Evolutionary conservation across 2,797 vertebrate genomes (phyloP).

Genomic region (Gallinago stenura): DNA sequence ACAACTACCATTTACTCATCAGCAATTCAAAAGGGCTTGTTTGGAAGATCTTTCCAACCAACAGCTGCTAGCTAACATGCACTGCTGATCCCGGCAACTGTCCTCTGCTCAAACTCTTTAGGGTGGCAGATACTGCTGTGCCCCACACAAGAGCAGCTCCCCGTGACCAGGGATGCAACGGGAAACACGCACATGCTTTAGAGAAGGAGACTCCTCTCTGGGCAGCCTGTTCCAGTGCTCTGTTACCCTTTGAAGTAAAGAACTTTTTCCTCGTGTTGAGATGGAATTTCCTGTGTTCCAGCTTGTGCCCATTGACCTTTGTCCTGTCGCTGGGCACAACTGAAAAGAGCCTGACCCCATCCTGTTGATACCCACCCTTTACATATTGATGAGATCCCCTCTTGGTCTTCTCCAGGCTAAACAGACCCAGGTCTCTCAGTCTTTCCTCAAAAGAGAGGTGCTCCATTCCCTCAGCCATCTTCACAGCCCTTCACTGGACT

Average conservation of each 20-base stretch:
- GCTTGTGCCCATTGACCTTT: background rate
- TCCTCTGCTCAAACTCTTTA: background rate
- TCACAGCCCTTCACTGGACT: background rate
- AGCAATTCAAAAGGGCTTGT: constrained; percentile 15
- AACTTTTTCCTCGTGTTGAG: background rate
- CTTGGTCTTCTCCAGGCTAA: background rate
- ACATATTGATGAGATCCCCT: background rate
- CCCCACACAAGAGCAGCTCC: background rate
- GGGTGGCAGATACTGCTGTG: background rate
- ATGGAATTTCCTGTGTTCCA: background rate
- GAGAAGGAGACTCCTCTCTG: background rate
- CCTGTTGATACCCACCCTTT: background rate
- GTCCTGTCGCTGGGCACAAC: background rate
- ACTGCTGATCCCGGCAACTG: background rate
- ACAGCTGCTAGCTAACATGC: background rate
- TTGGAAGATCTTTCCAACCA: background rate
- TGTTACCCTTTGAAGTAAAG: background rate
- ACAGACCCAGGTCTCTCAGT: background rate
- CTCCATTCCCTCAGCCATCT: background rate
- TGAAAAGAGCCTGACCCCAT: background rate
- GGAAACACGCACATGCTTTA: accelerated
- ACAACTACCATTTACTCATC: background rate
- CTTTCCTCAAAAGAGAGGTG: background rate
- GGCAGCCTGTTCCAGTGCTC: background rate
- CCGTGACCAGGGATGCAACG: accelerated